A percentile compares a stretch with the other conserved stretches of the same genome.
Conservation (phyloP, 2,113 vertebrate genomes). For the Charadrius vociferus region DNA sequence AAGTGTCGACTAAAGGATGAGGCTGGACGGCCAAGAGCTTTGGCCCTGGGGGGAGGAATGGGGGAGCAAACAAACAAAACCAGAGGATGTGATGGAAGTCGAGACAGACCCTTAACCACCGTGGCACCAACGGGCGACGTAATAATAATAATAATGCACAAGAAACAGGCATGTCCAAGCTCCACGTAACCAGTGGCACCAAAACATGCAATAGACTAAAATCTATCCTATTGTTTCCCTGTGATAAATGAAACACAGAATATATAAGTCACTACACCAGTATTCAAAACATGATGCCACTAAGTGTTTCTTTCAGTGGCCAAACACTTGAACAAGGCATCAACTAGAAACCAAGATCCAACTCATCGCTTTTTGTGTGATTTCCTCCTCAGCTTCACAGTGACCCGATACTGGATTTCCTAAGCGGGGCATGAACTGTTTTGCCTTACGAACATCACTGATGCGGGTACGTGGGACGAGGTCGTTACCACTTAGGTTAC, state of each 20-base stretch:
- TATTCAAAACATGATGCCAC: conserved; percentile 49
- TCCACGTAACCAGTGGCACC: conserved; percentile 63
- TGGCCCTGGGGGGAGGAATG: background rate
- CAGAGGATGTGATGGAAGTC: conserved; percentile 57
- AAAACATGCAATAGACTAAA: conserved; percentile 71
- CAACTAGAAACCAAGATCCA: background rate
- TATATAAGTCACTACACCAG: conserved; percentile 66
- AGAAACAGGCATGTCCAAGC: conserved; percentile 63
- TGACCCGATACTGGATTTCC: background rate
- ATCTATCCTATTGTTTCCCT: conserved; percentile 54
- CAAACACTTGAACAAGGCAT: background rate
- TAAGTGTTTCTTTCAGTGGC: background rate
- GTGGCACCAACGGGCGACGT: conserved; percentile 49
- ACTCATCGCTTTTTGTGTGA: background rate
- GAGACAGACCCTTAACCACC: conserved; percentile 58
- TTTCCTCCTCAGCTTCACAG: conserved; percentile 61
- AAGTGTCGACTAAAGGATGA: conserved; percentile 13
- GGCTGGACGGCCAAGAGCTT: conserved; percentile 22
- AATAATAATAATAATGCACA: conserved; percentile 59
- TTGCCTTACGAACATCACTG: background rate
- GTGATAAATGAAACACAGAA: conserved; percentile 58
- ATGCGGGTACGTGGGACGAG: background rate
- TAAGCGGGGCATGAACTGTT: background rate
- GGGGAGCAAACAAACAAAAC: conserved; percentile 45
- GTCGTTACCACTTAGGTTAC: background rate